Evolutionary conservation across 2,797 vertebrate species (phyloP).

Genomic region (Bradypus variegatus): DNA sequence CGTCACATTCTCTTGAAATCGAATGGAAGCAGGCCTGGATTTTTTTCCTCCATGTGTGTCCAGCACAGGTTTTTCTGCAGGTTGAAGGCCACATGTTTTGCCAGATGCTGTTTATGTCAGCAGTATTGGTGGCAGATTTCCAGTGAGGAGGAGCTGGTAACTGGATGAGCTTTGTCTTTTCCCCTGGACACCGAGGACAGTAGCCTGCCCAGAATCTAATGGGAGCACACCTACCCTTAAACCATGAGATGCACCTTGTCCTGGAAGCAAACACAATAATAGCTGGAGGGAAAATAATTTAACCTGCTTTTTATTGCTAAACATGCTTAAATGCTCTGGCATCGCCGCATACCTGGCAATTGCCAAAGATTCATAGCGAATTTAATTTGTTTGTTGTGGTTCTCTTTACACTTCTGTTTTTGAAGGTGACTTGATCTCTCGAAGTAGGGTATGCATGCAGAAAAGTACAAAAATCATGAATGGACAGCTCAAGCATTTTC

Average conservation of each 20-base stretch:
- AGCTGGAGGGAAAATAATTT: not conserved
- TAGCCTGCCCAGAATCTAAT: not conserved
- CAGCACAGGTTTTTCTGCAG: not conserved
- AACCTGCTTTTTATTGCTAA: not conserved
- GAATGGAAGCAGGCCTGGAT: not conserved
- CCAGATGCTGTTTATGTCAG: slow-evolving; percentile 18
- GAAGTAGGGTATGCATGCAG: not conserved
- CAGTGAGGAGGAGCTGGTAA: not conserved
- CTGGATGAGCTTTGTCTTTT: not conserved
- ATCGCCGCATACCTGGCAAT: not conserved
- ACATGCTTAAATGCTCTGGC: not conserved
- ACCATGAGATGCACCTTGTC: not conserved
- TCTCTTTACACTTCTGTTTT: not conserved
- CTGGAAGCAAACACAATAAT: not conserved
- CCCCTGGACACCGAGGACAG: not conserved
- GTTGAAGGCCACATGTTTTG: slow-evolving; percentile 19
- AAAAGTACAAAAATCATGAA: not conserved
- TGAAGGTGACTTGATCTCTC: not conserved
- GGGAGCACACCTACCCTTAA: not conserved
- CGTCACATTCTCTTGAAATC: slow-evolving; percentile 20
- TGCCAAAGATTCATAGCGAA: not conserved
- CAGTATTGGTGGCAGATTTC: not conserved
- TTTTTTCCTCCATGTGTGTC: not conserved
- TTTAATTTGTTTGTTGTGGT: not conserved
- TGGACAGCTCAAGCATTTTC: not conserved